Evolutionary conservation across 1,140 invertebrate species (phyloP).

Genomic region (Cotesia typhae): DNA sequence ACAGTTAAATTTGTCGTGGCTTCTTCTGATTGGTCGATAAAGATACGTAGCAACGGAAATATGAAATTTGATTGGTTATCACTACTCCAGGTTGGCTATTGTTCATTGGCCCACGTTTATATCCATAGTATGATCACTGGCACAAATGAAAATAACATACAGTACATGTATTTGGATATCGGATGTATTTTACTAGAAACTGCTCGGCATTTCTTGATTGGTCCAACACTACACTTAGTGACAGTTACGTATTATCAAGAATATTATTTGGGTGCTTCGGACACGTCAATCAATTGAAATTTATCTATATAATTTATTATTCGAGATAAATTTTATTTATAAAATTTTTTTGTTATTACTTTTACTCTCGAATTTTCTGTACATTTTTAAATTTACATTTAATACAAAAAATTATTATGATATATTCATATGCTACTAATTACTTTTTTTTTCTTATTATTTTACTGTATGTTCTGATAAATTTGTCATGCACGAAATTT

Average conservation of each 20-base stretch:
- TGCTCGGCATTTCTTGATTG: slow-evolving; percentile 34
- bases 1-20: slow-evolving; percentile 66
- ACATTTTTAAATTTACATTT: too few relatives aligned
- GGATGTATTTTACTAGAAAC: slow-evolving; percentile 37
- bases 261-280: slow-evolving; percentile 15
- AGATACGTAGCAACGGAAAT: slow-evolving; percentile 50
- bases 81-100: slow-evolving; percentile 62
- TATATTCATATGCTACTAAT: too few relatives aligned
- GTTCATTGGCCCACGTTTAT: slow-evolving; percentile 68
- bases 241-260: slow-evolving; percentile 1
- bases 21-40: slow-evolving; percentile 59
- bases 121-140: background rate
- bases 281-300: slow-evolving; percentile 6
- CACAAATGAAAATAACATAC: slow-evolving; percentile 34
- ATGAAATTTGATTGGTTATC: slow-evolving; percentile 49
- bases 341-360: slow-evolving; percentile 19
- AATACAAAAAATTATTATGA: too few relatives aligned
- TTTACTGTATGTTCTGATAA: too few relatives aligned
- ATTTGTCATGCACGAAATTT: too few relatives aligned
- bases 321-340: too few relatives aligned
- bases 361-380: too few relatives aligned
- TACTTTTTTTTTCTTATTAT: too few relatives aligned
- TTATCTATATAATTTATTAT: background rate
- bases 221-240: background rate
- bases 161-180: background rate